A percentile compares a stretch with the other conserved stretches of the same genome.
These are phyloP conservation scores for Acleris literana DNA, from an alignment of 2,888 invertebrate genomes.

Conservation along the genomic window DNA sequence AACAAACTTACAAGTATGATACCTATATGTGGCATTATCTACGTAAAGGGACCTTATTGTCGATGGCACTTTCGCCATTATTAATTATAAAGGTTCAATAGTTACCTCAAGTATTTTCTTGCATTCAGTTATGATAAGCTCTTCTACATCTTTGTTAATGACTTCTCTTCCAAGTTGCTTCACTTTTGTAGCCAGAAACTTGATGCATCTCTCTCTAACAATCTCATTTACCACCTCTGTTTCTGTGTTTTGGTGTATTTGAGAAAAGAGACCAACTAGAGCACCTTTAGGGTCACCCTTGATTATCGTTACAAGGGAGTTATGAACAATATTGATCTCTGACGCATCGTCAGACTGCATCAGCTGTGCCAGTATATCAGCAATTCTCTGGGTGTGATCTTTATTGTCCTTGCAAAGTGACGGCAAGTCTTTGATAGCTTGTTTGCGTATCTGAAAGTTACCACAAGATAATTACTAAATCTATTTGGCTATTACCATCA, in stretches of 20 bases:
- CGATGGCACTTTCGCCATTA: too few relatives aligned
- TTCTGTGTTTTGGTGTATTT: constrained; percentile 79
- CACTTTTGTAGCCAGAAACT: constrained; percentile 93
- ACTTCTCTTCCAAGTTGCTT: constrained; percentile 90
- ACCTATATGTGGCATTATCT: too few relatives aligned
- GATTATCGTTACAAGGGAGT: constrained; percentile 90
- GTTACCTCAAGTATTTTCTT: constrained; percentile 92
- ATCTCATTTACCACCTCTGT: constrained; percentile 85
- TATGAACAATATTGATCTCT: constrained; percentile 93
- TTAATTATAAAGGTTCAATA: constrained; percentile 20
- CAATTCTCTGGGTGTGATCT: constrained; percentile 92
- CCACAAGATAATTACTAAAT: too few relatives aligned
- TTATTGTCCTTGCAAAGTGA: constrained; percentile 93
- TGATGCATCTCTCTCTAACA: constrained; percentile 93
- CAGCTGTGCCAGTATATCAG: constrained; percentile 95
- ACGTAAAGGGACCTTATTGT: too few relatives aligned
- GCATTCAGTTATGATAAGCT: constrained; percentile 91
- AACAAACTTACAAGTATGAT: too few relatives aligned
- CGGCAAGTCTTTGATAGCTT: constrained; percentile 96
- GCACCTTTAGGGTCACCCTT: constrained; percentile 88
- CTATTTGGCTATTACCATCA: too few relatives aligned
- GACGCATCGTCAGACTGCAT: constrained; percentile 93
- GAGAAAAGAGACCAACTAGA: constrained; percentile 81
- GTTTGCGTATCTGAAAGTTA: constrained; percentile 91
- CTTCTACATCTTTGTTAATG: constrained; percentile 93